Evolutionary conservation across 2,113 vertebrate genomes (phyloP), one percentile per base, ranked within the genome.

Genomic region (human (Homo sapiens)): DNA sequence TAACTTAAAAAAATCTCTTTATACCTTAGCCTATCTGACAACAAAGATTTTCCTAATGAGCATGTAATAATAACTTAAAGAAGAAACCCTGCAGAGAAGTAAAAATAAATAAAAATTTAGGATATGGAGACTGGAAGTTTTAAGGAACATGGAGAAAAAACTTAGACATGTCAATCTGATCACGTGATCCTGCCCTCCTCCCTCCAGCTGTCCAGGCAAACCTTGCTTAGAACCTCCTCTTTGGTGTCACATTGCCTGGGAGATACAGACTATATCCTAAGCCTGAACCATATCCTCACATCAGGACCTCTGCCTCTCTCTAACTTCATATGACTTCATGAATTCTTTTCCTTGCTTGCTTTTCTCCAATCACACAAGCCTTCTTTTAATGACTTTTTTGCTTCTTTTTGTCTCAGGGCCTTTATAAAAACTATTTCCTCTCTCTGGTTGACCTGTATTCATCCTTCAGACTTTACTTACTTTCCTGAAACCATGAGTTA

Each of bases 301-400:
- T 70, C 17, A 70, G 76, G 16, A 76, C 32, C 27, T 64, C 6
- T 7, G 2, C 32, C 43, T 57, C 52, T 52, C 57, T 61, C 52
- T 78, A 75, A n/a, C 30, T 75, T 43, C 4, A 30, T 2, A 8
- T n/a, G 30, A 9, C 3, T 45, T 17, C 1, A 0, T 35, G 11
- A 50, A n/a, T 64, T 73, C 35, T 32, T 35, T 6, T 10, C 32
- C 32, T 66, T 52, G n/a, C 50, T 83, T 76, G 43, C 52, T 43
- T 43, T 87, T 45, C 40, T 64, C 23, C 8, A 10, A 6, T 70
- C 35, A n/a, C 35, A 25, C 6, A 70, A 52, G 5, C 11, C 12
- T 50, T 76, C 50, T 43, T 45, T 45, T 14, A 78, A 25, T 32
- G 76, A 20, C 14, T 76, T 64, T 75, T 66, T 43, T 43, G 57